Percentiles rank a stretch among this genome's conserved stretches.
These are phyloP conservation scores for Haliclona indistincta DNA, from an alignment of 37 sponge, comb jelly and placozoan species.

Conservation along the genomic window DNA sequence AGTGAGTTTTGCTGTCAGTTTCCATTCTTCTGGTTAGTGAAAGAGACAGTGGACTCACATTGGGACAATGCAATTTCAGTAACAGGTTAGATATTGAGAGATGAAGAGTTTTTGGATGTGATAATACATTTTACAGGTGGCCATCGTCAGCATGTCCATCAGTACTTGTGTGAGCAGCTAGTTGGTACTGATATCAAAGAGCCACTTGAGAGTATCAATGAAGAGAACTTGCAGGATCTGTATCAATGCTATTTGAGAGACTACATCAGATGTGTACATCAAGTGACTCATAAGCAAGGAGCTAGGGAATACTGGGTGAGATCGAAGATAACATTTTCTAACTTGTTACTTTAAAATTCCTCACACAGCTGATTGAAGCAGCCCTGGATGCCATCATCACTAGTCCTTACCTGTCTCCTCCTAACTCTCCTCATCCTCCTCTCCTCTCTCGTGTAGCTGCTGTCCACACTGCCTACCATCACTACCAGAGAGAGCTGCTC, in stretches of 20 bases:
- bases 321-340: constrained; percentile 25
- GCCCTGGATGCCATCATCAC: constrained; percentile 26
- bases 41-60: constrained; percentile 55
- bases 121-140: constrained; percentile 2
- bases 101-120: neutral
- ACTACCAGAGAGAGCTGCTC: constrained; percentile 11
- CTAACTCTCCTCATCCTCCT: neutral
- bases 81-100: neutral
- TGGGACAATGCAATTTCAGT: constrained; percentile 30
- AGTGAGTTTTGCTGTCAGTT: constrained; percentile 56
- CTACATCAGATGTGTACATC: constrained; percentile 54
- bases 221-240: constrained; percentile 26
- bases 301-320: constrained; percentile 26
- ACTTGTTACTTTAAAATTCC: neutral
- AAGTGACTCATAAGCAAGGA: constrained; percentile 17
- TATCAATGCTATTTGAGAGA: constrained; percentile 50
- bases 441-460: constrained; percentile 34
- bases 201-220: constrained; percentile 12
- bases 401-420: constrained; percentile 7
- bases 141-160: constrained; percentile 13
- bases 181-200: constrained; percentile 30
- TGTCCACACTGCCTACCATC: constrained; percentile 43
- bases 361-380: constrained; percentile 16
- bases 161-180: constrained; percentile 36
- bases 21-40: constrained; percentile 88